A percentile compares a stretch with the other conserved stretches of the same genome.
Conservation (phyloP, 2,797 vertebrate species). For the Prunella strophiata region DNA sequence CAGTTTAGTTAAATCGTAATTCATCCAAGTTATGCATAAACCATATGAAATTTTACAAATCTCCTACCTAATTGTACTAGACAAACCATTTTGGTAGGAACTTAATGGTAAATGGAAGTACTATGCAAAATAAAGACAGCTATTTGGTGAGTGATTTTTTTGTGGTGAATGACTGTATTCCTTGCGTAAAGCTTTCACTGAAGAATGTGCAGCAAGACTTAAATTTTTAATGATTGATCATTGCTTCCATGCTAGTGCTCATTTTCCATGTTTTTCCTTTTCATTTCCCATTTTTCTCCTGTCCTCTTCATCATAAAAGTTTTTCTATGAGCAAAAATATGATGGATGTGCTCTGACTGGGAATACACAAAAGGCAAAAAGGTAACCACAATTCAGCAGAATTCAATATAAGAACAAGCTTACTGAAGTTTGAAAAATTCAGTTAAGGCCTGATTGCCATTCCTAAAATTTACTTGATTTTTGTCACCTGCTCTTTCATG, state of each 20-base stretch:
- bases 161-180: background rate
- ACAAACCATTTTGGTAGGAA: background rate
- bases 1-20: background rate
- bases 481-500: background rate
- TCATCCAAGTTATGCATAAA: background rate
- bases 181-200: background rate
- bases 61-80: background rate
- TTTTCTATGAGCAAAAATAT: background rate
- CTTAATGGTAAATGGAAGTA: background rate
- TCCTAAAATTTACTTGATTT: background rate
- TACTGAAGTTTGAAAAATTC: background rate
- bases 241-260: background rate
- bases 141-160: background rate
- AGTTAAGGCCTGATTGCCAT: background rate
- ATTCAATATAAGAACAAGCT: background rate
- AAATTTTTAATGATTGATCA: background rate
- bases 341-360: background rate
- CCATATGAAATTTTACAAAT: background rate
- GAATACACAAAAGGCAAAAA: background rate
- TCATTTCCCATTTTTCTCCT: background rate
- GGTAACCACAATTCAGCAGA: background rate
- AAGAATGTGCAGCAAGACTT: background rate
- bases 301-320: background rate
- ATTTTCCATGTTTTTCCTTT: background rate
- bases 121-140: background rate